Conservation (phyloP, 2,113 vertebrate species). For the Seriola quinqueradiata region DNA sequence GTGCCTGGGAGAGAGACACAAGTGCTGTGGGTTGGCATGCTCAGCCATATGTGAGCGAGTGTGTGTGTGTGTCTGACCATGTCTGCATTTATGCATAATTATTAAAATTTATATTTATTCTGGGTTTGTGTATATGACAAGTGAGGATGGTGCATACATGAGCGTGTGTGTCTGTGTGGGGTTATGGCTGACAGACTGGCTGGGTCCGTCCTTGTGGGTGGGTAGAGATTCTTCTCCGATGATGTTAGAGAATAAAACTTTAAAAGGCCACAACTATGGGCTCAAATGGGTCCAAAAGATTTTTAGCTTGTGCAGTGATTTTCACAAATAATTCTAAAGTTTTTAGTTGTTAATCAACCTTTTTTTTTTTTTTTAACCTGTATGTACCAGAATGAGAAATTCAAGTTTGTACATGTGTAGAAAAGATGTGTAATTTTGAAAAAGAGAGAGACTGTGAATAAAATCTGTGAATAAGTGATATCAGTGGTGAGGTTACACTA, state of each 20-base stretch:
- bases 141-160: not conserved
- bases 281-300: not conserved
- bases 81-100: slow-evolving; percentile 13
- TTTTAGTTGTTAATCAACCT: no score
- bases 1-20: slow-evolving; percentile 20
- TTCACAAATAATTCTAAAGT: no score
- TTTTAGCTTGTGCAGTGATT: no score
- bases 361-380: no score
- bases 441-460: no score
- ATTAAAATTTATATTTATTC: not conserved
- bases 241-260: not conserved
- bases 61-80: slow-evolving; percentile 12
- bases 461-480: no score
- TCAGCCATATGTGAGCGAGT: not conserved
- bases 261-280: not conserved
- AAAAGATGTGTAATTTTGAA: no score
- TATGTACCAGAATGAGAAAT: no score
- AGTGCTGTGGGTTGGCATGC: slow-evolving; percentile 3
- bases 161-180: slow-evolving; percentile 4
- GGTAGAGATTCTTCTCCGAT: not conserved
- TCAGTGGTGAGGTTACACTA: no score
- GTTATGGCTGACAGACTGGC: not conserved
- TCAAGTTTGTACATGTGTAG: no score
- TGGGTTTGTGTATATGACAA: not conserved
- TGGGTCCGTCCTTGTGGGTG: slow-evolving; percentile 13